These are phyloP conservation scores for Cassiopea andromeda DNA, from an alignment of 30 jellyfish, hydroid and myxozoan species.

Conservation along the genomic window DNA sequence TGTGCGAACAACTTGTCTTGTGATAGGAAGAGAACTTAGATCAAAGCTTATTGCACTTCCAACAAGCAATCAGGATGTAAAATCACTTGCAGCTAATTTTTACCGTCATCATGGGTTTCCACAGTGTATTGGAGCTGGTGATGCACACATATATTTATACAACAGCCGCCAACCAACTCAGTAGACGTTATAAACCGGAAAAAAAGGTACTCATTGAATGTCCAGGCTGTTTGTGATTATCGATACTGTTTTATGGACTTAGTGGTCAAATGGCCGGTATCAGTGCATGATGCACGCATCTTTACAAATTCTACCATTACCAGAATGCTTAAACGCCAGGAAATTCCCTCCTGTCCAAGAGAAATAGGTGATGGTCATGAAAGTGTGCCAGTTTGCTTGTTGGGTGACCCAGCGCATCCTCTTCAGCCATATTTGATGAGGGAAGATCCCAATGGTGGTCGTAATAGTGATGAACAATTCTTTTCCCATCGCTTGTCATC, in stretches of 20 bases:
- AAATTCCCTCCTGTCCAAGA: constrained; percentile 54
- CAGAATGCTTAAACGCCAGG: constrained; percentile 11
- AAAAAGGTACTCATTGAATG: constrained; percentile 29
- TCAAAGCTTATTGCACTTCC: background rate
- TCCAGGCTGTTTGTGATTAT: constrained; percentile 39
- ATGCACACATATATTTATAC: constrained; percentile 58
- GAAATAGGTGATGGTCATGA: constrained; percentile 61
- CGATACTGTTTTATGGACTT: constrained; percentile 44
- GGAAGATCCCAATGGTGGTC: constrained; percentile 60
- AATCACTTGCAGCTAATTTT: constrained; percentile 2
- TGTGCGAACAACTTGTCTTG: constrained; percentile 1
- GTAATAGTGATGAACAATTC: constrained; percentile 18
- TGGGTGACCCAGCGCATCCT: no score
- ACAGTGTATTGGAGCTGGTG: constrained; percentile 47
- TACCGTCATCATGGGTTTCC: constrained; percentile 45
- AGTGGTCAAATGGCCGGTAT: constrained; percentile 60
- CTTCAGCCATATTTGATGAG: no score
- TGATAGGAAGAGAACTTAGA: background rate
- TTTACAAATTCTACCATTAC: constrained; percentile 35
- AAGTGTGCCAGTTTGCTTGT: constrained; percentile 66
- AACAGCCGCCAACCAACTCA: constrained; percentile 25
- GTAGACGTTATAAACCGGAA: constrained; percentile 26
- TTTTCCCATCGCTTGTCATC: constrained; percentile 68
- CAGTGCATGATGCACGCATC: constrained; percentile 64
- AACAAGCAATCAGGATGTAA: constrained; percentile 2